Evolutionary conservation across 2,113 vertebrate species (phyloP).

Genomic region (Syngnathus floridae): DNA sequence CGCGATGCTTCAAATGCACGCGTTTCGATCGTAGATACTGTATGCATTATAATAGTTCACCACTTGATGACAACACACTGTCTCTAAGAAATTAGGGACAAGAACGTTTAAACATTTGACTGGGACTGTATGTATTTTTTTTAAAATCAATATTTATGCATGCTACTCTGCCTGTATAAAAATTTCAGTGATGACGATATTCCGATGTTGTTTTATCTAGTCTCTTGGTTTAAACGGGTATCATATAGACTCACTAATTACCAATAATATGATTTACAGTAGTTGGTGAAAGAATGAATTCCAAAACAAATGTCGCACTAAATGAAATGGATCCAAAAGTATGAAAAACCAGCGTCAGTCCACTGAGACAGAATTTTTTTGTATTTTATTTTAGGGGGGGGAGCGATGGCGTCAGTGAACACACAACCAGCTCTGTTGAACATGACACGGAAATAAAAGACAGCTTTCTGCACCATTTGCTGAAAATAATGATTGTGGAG

Average conservation of each 20-base stretch:
- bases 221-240: not conserved
- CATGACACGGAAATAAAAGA: constrained; percentile 27
- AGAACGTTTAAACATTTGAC: too few relatives aligned
- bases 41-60: too few relatives aligned
- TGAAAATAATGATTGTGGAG: constrained; percentile 52
- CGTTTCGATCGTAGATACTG: too few relatives aligned
- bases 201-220: not conserved
- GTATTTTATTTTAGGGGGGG: not conserved
- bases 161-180: too few relatives aligned
- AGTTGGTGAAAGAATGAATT: not conserved
- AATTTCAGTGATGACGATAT: too few relatives aligned
- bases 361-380: not conserved
- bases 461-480: constrained; percentile 48
- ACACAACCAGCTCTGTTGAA: constrained; percentile 20
- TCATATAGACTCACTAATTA: not conserved
- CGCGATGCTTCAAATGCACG: too few relatives aligned
- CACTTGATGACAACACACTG: too few relatives aligned
- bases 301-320: not conserved
- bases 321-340: not conserved
- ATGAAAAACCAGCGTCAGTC: not conserved
- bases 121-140: too few relatives aligned
- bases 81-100: too few relatives aligned
- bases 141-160: too few relatives aligned
- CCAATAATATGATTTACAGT: not conserved
- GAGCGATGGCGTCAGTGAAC: constrained; percentile 14